Percentiles rank a stretch among this genome's conserved stretches.
Evolutionary conservation across 2,888 invertebrate species (phyloP).

Genomic region (Chymomyza procnemis): DNA sequence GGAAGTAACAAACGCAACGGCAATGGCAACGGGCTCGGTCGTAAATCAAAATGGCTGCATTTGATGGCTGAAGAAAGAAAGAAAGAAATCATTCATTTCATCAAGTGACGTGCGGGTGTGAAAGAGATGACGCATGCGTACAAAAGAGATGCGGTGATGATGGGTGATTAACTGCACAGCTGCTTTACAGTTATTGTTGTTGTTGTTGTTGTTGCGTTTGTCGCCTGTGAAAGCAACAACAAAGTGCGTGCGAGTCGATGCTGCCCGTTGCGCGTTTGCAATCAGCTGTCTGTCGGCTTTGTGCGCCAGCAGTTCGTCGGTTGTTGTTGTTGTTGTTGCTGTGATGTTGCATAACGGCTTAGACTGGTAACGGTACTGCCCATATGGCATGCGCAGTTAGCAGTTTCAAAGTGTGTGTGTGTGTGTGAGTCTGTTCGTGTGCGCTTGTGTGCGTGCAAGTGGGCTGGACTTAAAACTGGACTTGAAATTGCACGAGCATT

Average conservation of each 20-base stretch:
- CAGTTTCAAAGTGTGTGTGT: constrained; percentile 22
- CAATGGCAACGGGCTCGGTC: constrained; percentile 47
- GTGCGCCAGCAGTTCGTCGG: background rate
- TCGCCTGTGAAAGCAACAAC: background rate
- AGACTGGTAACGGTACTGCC: constrained; percentile 47
- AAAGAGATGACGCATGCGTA: constrained; percentile 61
- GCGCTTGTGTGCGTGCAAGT: constrained; percentile 37
- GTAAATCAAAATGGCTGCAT: constrained; percentile 79
- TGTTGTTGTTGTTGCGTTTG: constrained; percentile 34
- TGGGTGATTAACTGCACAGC: constrained; percentile 57
- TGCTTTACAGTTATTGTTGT: constrained; percentile 35
- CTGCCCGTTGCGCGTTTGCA: constrained; percentile 33
- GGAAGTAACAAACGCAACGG: background rate
- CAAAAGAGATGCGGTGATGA: constrained; percentile 47
- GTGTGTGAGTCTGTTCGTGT: constrained; percentile 10
- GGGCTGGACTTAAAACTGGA: constrained; percentile 68
- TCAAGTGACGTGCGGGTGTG: constrained; percentile 30
- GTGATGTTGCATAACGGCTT: constrained; percentile 20
- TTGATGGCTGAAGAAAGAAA: constrained; percentile 66
- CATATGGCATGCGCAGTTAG: constrained; percentile 60
- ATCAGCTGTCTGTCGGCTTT: background rate
- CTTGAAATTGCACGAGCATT: constrained; percentile 45
- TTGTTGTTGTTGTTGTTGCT: constrained; percentile 22
- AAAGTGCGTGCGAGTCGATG: constrained; percentile 15
- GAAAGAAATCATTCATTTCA: constrained; percentile 64